Conservation (phyloP, 2,888 invertebrate genomes). For the Drosophila limbata region DNA sequence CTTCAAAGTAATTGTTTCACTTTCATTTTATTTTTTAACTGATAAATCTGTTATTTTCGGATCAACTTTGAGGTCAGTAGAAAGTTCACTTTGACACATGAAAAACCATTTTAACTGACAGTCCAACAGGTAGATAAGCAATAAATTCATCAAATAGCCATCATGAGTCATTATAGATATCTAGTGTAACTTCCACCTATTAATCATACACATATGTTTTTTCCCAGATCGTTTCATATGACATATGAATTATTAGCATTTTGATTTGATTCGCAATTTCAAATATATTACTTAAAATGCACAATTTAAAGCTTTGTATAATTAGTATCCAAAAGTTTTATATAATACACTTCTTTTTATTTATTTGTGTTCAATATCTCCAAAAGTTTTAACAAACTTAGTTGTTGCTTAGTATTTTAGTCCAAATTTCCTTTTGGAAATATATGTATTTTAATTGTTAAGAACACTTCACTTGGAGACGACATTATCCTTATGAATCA, state of each 20-base stretch:
- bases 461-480: conserved; percentile 19
- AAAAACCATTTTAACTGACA: background rate
- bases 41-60: background rate
- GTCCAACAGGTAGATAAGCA: conserved; percentile 20
- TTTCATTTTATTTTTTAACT: background rate
- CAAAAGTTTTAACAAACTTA: background rate
- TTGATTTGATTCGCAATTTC: background rate
- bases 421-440: background rate
- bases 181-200: conserved; percentile 5
- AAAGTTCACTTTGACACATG: background rate
- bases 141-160: conserved; percentile 10
- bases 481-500: conserved; percentile 19
- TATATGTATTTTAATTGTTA: background rate
- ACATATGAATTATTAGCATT: background rate
- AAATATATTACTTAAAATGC: background rate
- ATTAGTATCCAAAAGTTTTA: background rate
- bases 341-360: background rate
- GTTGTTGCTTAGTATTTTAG: background rate
- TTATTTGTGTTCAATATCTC: background rate
- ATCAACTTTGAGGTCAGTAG: background rate
- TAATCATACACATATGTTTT: conserved; percentile 4
- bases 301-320: background rate
- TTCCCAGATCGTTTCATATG: background rate
- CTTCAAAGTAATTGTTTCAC: background rate
- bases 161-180: conserved; percentile 15